Evolutionary conservation across 2,797 vertebrate genomes (phyloP).

Genomic region (Gadopsis marmoratus): DNA sequence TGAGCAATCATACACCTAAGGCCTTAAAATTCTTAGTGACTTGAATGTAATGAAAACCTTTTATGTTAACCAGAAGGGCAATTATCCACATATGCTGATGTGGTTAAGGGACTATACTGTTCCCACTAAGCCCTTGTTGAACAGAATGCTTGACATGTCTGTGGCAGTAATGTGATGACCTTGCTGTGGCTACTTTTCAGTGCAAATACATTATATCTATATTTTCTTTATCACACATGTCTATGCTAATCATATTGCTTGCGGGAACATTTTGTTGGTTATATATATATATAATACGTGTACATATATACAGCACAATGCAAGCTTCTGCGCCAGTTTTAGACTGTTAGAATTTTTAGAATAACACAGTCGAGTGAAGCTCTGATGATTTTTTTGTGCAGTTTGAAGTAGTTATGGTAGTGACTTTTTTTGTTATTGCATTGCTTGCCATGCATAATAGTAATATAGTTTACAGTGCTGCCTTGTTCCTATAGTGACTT

Average conservation of each 20-base stretch:
- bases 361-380: too few relatives aligned
- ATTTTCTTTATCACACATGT: too few relatives aligned
- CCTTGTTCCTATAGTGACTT: background rate
- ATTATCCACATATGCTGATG: conserved; percentile 8
- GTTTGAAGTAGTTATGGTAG: background rate
- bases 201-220: background rate
- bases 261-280: too few relatives aligned
- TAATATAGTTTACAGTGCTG: background rate
- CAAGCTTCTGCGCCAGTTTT: background rate
- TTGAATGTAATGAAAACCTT: conserved; percentile 27
- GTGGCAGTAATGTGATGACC: background rate
- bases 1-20: conserved; percentile 9
- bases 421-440: background rate
- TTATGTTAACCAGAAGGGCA: conserved; percentile 3
- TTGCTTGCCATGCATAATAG: background rate
- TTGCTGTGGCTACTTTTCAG: background rate
- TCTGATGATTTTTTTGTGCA: background rate
- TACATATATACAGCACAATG: background rate
- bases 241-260: too few relatives aligned
- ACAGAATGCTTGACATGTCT: background rate
- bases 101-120: background rate
- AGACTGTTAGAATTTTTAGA: too few relatives aligned
- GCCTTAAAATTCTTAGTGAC: background rate
- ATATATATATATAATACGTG: too few relatives aligned
- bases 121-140: background rate